phyloP scores from a whole-genome alignment of 2,888 invertebrate genomes.

The Nemapogon koenigi region DNA sequence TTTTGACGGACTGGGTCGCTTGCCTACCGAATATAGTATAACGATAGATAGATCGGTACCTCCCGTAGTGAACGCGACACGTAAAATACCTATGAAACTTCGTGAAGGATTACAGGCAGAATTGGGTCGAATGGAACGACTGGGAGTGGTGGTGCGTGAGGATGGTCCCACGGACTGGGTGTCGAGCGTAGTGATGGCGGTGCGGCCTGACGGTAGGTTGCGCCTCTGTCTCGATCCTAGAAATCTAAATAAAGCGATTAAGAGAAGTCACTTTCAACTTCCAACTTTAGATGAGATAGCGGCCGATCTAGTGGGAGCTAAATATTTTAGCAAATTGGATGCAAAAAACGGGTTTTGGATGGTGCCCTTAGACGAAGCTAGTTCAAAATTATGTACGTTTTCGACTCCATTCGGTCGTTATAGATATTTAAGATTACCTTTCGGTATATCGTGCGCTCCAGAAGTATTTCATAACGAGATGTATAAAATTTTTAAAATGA shows the following conservation, averaged over 20 bases:
- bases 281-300: constrained; percentile 14
- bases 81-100: background rate
- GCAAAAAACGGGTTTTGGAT: constrained; percentile 12
- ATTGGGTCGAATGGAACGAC: constrained; percentile 4
- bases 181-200: constrained; percentile 11
- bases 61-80: too few species aligned
- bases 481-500: constrained; percentile 13
- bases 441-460: constrained; percentile 5
- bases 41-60: too few species aligned
- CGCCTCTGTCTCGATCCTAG: constrained; percentile 13
- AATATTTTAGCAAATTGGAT: constrained; percentile 13
- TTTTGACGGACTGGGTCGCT: too few species aligned
- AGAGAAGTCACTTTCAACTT: constrained; percentile 14
- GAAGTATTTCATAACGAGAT: constrained; percentile 15
- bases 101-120: background rate
- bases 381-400: constrained; percentile 8
- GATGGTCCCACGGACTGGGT: constrained; percentile 14
- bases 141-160: constrained; percentile 9
- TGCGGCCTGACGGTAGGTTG: constrained; percentile 10
- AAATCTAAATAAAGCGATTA: constrained; percentile 13
- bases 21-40: too few species aligned
- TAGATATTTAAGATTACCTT: constrained; percentile 8
- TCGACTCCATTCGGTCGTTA: constrained; percentile 7
- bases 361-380: constrained; percentile 5
- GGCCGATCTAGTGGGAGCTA: constrained; percentile 12